These are phyloP conservation scores for Zaprionus nigranus DNA, from an alignment of 1,140 invertebrate species.

Conservation along the genomic window DNA sequence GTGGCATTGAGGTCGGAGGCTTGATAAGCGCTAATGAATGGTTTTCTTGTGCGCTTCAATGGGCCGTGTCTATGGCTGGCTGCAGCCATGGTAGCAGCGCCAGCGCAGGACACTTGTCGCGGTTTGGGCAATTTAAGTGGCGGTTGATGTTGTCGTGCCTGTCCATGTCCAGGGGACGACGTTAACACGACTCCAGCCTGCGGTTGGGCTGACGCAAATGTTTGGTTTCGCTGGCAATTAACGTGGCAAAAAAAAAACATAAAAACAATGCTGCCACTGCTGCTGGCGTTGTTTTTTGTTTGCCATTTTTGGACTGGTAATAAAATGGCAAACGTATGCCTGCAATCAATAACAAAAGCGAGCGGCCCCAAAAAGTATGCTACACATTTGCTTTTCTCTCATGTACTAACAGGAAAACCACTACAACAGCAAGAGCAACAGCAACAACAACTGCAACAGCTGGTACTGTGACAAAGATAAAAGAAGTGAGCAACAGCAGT, in stretches of 20 bases:
- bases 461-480: conserved; percentile 28
- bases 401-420: conserved; percentile 38
- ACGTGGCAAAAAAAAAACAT: conserved; percentile 59
- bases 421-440: conserved; percentile 51
- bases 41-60: conserved; percentile 81
- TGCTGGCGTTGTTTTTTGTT: conserved; percentile 40
- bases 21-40: conserved; percentile 83
- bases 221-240: conserved; percentile 81
- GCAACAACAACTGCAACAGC: conserved; percentile 36
- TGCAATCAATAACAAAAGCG: conserved; percentile 71
- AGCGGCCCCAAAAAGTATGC: conserved; percentile 53
- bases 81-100: conserved; percentile 30
- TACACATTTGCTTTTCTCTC: conserved; percentile 29
- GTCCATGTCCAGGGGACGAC: conserved; percentile 56
- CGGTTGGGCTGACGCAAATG: conserved; percentile 75
- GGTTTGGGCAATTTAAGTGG: conserved; percentile 82
- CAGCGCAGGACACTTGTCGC: conserved; percentile 75
- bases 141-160: conserved; percentile 76
- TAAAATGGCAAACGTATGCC: conserved; percentile 80
- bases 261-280: conserved; percentile 11
- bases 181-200: conserved; percentile 28
- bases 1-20: conserved; percentile 66
- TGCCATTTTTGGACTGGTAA: conserved; percentile 64
- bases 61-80: conserved; percentile 55
- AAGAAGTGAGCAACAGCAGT: conserved; percentile 3